Evolutionary conservation across 2,888 invertebrate genomes (phyloP).

Genomic region (Rhaphigaster nebulosa): DNA sequence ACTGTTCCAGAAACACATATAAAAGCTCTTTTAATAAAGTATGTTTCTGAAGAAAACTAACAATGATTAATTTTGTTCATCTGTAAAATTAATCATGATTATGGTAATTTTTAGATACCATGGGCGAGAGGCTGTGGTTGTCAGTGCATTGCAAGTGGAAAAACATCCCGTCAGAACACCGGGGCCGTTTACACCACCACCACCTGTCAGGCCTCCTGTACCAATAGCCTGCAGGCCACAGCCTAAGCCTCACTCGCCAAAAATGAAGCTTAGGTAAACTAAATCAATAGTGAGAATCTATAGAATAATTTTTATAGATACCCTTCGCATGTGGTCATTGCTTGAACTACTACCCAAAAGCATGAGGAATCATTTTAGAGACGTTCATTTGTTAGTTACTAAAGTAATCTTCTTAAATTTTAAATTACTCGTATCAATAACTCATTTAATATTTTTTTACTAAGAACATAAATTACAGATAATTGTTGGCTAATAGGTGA

Average conservation of each 20-base stretch:
- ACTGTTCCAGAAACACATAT: conserved; percentile 92
- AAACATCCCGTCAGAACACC: conserved; percentile 71
- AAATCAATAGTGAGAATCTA: neutral
- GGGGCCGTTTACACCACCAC: conserved; percentile 66
- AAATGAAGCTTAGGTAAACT: conserved; percentile 89
- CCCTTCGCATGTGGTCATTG: neutral
- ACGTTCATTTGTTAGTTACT: neutral
- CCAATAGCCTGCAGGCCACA: conserved; percentile 65
- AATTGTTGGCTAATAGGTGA: too few relatives aligned
- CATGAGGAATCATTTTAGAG: conserved; percentile 20
- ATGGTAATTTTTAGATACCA: conserved; percentile 79
- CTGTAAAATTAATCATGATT: neutral
- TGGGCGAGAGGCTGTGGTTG: conserved; percentile 91
- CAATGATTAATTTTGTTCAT: neutral
- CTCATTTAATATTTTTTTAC: neutral
- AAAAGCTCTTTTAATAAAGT: conserved; percentile 89
- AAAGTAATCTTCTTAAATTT: neutral
- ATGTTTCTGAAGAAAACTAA: conserved; percentile 70
- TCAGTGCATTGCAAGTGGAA: conserved; percentile 93
- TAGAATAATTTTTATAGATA: neutral
- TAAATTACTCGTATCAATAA: neutral
- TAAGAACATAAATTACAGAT: too few relatives aligned
- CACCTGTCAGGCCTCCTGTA: conserved; percentile 61
- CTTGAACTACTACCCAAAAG: neutral
- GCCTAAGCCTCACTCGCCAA: conserved; percentile 80